These are phyloP conservation scores for Oreochromis grahami DNA, from an alignment of 2,797 vertebrate genomes.

Conservation along the genomic window DNA sequence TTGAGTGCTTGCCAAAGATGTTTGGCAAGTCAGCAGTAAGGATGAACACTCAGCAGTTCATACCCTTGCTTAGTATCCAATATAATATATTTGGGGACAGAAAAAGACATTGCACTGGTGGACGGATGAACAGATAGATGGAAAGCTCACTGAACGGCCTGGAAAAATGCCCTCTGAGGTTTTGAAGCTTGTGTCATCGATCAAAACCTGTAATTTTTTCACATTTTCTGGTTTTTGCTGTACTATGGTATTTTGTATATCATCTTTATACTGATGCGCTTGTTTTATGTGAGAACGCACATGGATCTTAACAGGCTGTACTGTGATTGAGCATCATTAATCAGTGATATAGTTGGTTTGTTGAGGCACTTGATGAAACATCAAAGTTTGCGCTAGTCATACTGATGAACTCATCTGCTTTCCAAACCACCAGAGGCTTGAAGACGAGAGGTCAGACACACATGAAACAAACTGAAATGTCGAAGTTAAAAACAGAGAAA, in stretches of 20 bases:
- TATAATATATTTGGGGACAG: background rate
- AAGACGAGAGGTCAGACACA: background rate
- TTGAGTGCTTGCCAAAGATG: slow-evolving; percentile 48
- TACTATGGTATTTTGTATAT: background rate
- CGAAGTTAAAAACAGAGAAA: background rate
- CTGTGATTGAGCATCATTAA: background rate
- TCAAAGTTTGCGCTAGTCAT: background rate
- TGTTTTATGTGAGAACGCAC: background rate
- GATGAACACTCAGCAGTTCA: slow-evolving; percentile 58
- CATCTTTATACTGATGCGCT: background rate
- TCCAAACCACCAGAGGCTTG: background rate
- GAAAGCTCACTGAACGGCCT: background rate
- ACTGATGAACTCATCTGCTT: background rate
- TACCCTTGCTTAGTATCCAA: slow-evolving; percentile 6
- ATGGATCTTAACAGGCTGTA: background rate
- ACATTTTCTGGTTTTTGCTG: background rate
- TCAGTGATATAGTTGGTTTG: background rate
- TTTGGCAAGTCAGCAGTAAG: slow-evolving; percentile 55
- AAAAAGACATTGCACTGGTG: background rate
- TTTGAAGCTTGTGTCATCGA: background rate
- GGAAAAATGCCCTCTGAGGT: background rate
- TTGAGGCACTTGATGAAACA: background rate
- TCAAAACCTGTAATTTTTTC: background rate
- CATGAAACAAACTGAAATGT: background rate
- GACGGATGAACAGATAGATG: background rate